Conservation (phyloP, 2,888 invertebrate species). For the Malthinus flaveolus region DNA sequence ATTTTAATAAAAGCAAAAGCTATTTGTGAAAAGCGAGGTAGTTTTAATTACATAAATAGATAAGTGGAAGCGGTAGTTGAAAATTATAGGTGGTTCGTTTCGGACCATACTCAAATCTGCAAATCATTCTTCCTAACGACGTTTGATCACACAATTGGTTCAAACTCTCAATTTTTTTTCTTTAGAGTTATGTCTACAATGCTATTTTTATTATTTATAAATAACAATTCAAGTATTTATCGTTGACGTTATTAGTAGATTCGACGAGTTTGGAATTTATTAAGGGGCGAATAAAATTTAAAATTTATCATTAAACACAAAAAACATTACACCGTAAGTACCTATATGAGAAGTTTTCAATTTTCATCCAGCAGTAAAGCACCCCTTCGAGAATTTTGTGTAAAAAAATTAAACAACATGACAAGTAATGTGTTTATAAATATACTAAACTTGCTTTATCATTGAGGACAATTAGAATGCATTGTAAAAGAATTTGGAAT, state of each 20-base stretch:
- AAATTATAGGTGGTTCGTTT: constrained; percentile 33
- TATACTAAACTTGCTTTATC: constrained; percentile 18
- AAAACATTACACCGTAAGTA: neutral
- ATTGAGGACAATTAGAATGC: constrained; percentile 21
- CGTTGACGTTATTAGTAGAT: neutral
- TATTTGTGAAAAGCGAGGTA: constrained; percentile 21
- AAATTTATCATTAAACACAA: neutral
- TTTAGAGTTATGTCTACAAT: neutral
- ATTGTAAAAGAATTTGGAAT: constrained; percentile 12
- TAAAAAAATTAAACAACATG: constrained; percentile 21
- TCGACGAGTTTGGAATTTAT: neutral
- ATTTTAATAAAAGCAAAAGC: constrained; percentile 29
- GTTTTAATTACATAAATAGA: constrained; percentile 36
- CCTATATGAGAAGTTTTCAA: too few species aligned
- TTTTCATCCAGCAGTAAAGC: too few species aligned
- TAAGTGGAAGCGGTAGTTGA: constrained; percentile 33
- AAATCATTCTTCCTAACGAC: constrained; percentile 31
- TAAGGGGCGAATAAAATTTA: neutral
- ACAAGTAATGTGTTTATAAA: constrained; percentile 15
- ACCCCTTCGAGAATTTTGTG: neutral
- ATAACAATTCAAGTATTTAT: neutral
- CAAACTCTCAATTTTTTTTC: constrained; percentile 5
- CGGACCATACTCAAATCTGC: constrained; percentile 27
- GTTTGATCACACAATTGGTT: constrained; percentile 7
- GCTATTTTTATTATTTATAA: neutral